Conservation (phyloP, 2,888 invertebrate species). For the Omphaloscelis lunosa region DNA sequence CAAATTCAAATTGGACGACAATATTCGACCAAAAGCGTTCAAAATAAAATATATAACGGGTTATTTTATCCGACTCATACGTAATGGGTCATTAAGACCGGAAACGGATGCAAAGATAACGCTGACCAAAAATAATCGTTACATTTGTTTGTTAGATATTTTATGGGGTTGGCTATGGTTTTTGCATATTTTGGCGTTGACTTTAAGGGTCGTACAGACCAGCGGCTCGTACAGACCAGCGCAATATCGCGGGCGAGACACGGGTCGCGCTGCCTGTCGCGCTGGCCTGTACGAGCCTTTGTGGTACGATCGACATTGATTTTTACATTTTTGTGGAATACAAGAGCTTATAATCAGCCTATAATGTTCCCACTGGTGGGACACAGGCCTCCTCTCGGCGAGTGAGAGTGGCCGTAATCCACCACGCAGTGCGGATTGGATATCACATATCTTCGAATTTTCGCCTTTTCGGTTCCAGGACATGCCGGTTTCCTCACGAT, state of each 20-base stretch:
- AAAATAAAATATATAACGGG: conserved; percentile 60
- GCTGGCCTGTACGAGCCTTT: too few relatives aligned
- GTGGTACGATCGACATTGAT: not conserved
- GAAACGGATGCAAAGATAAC: conserved; percentile 62
- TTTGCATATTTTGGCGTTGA: conserved; percentile 24
- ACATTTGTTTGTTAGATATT: conserved; percentile 52
- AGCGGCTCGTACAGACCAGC: too few relatives aligned
- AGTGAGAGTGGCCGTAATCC: too few relatives aligned
- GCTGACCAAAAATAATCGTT: conserved; percentile 52
- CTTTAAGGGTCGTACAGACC: too few relatives aligned
- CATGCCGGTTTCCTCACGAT: too few relatives aligned
- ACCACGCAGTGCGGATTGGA: too few relatives aligned
- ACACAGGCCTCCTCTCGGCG: too few relatives aligned
- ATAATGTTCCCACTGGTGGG: too few relatives aligned
- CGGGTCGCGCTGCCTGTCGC: too few relatives aligned
- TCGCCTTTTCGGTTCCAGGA: too few relatives aligned
- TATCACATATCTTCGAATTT: too few relatives aligned
- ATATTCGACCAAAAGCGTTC: conserved; percentile 34
- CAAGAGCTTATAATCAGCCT: not conserved
- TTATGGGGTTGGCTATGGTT: conserved; percentile 37
- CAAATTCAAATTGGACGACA: conserved; percentile 51
- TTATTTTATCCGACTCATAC: conserved; percentile 59
- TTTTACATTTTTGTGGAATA: not conserved
- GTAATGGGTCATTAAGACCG: conserved; percentile 64
- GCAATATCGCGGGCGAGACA: too few relatives aligned